These are phyloP conservation scores for Leptobrachium leishanense DNA, from an alignment of 2,113 vertebrate species.

Conservation along the genomic window DNA sequence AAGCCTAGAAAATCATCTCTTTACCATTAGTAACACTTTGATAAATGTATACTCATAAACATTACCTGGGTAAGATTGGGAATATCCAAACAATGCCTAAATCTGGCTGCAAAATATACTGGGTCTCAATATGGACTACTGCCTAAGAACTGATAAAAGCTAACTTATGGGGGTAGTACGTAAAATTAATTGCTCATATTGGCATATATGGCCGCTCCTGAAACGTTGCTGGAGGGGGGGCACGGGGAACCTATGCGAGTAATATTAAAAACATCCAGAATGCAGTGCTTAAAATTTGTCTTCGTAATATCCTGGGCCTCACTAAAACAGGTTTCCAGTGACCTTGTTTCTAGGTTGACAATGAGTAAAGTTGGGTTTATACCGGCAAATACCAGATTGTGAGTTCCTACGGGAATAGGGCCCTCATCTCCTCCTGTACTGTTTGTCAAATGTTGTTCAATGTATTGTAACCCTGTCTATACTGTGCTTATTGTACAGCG, in stretches of 20 bases:
- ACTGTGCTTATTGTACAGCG: too few species aligned
- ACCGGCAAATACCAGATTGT: too few species aligned
- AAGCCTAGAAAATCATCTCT: constrained; percentile 99
- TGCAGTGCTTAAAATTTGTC: too few species aligned
- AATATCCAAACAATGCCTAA: constrained; percentile 53
- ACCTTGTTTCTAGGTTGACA: too few species aligned
- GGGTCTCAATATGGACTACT: not conserved
- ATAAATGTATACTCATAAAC: constrained; percentile 88
- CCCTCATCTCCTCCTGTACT: too few species aligned
- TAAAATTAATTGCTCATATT: not conserved
- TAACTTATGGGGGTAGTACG: not conserved
- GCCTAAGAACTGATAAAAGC: not conserved
- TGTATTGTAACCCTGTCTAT: too few species aligned
- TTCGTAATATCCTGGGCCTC: too few species aligned
- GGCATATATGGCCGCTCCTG: not conserved
- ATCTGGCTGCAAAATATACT: not conserved
- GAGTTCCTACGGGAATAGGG: too few species aligned
- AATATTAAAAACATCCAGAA: too few species aligned
- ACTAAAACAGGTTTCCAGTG: too few species aligned
- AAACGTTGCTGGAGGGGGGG: not conserved
- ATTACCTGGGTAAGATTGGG: constrained; percentile 78
- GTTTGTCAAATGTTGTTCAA: too few species aligned
- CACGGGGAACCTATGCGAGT: not conserved
- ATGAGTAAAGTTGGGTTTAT: too few species aligned
- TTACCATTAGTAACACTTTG: constrained; percentile 99